Evolutionary conservation across 2,797 vertebrate species (phyloP).

Genomic region (Crocidura indochinensis): DNA sequence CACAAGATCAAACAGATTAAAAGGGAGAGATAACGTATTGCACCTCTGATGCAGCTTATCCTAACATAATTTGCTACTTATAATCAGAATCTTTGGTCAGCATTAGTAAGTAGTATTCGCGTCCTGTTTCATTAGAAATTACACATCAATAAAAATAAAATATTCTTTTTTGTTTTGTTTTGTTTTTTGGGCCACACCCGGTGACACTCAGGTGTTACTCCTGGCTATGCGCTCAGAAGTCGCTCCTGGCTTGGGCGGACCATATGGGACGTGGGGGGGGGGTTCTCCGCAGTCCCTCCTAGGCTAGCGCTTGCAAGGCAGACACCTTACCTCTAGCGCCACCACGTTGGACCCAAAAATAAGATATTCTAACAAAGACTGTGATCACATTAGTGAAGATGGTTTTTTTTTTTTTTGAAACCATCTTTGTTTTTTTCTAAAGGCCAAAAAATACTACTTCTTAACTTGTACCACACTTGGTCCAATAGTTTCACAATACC

Average conservation of each 20-base stretch:
- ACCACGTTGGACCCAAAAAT: too few species aligned
- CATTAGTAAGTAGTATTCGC: background rate
- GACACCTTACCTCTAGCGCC: too few species aligned
- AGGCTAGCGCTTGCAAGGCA: too few species aligned
- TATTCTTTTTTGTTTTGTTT: too few species aligned
- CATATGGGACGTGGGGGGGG: too few species aligned
- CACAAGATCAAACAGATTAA: background rate
- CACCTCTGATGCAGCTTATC: constrained; percentile 15
- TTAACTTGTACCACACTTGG: constrained; percentile 12
- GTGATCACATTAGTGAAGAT: constrained; percentile 23
- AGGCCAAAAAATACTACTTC: constrained; percentile 25
- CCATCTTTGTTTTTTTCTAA: constrained; percentile 51
- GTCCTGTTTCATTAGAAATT: constrained; percentile 47
- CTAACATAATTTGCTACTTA: constrained; percentile 11
- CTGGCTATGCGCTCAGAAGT: too few species aligned
- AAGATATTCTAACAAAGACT: constrained; percentile 54
- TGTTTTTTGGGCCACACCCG: too few species aligned
- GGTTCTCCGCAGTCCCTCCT: too few species aligned
- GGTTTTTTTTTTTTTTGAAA: constrained; percentile 43
- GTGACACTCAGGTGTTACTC: too few species aligned
- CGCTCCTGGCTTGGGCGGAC: too few species aligned
- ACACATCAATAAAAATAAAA: constrained; percentile 36
- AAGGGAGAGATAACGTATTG: background rate
- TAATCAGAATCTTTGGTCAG: background rate
- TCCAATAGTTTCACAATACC: constrained; percentile 25